phyloP scores from a whole-genome alignment of 2,888 invertebrate genomes.

The Lithophane ornitopus region DNA sequence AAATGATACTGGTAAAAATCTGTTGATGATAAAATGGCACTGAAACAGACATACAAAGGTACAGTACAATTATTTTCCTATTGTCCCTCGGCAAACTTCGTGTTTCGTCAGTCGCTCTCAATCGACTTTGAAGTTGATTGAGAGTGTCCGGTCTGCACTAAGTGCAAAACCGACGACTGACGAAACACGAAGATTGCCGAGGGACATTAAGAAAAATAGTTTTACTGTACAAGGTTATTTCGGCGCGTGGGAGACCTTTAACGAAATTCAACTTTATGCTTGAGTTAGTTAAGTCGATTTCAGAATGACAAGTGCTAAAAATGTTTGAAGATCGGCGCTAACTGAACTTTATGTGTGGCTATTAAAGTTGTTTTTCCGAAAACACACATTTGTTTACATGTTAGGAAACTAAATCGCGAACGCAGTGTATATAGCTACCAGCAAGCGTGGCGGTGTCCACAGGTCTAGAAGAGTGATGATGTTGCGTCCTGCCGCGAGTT shows the following conservation, averaged over 20 bases:
- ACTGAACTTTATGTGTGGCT: background rate
- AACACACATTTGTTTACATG: background rate
- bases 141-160: too few species aligned
- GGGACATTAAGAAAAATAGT: too few species aligned
- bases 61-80: too few species aligned
- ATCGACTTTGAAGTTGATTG: too few species aligned
- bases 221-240: too few species aligned
- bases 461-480: conserved; percentile 75
- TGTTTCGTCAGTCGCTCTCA: too few species aligned
- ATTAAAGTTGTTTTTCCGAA: background rate
- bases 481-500: conserved; percentile 87
- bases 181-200: too few species aligned
- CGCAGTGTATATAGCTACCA: conserved; percentile 68
- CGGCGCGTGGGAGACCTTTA: too few species aligned
- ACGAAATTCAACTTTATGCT: background rate
- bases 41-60: too few species aligned
- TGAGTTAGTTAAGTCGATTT: background rate
- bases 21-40: background rate
- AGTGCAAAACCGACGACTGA: too few species aligned
- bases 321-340: background rate
- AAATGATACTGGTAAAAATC: background rate
- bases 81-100: too few species aligned
- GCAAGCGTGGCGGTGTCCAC: conserved; percentile 85
- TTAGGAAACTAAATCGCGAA: background rate
- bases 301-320: background rate